These are phyloP conservation scores for Agrotis ipsilon DNA, from an alignment of 2,888 invertebrate species.

Conservation along the genomic window DNA sequence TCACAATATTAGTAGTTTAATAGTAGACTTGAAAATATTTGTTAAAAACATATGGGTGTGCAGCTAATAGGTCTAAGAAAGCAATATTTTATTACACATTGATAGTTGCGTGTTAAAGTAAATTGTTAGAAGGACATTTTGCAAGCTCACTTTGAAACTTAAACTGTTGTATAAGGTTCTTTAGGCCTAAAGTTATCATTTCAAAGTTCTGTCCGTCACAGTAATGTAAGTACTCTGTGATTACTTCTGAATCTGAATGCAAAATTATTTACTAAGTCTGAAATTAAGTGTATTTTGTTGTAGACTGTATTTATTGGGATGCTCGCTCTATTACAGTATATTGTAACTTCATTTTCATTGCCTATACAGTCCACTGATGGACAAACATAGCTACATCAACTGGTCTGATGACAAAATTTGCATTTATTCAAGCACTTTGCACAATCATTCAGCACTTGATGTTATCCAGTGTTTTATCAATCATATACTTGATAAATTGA, in stretches of 20 bases:
- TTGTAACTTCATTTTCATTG: background rate
- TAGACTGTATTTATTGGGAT: constrained; percentile 54
- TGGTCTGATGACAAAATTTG: background rate
- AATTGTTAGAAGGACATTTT: constrained; percentile 30
- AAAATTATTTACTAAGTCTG: constrained; percentile 63
- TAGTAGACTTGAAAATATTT: constrained; percentile 26
- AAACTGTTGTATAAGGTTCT: constrained; percentile 58
- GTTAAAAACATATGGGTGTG: constrained; percentile 38
- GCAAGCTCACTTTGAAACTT: constrained; percentile 33
- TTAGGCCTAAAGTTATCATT: constrained; percentile 64
- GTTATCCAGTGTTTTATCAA: background rate
- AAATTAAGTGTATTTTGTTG: constrained; percentile 46
- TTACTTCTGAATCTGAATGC: constrained; percentile 62
- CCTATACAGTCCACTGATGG: background rate
- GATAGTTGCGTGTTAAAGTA: constrained; percentile 43
- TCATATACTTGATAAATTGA: background rate
- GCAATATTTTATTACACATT: constrained; percentile 75
- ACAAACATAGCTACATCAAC: background rate
- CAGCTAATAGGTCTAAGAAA: constrained; percentile 66
- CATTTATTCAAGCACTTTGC: constrained; percentile 7
- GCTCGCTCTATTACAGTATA: background rate
- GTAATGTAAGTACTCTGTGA: constrained; percentile 61
- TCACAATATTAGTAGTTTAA: constrained; percentile 48
- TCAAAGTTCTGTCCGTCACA: constrained; percentile 65
- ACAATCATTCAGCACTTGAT: constrained; percentile 11